Evolutionary conservation across 2,797 vertebrate species (phyloP).

Genomic region (Oreochromis mossambicus): DNA sequence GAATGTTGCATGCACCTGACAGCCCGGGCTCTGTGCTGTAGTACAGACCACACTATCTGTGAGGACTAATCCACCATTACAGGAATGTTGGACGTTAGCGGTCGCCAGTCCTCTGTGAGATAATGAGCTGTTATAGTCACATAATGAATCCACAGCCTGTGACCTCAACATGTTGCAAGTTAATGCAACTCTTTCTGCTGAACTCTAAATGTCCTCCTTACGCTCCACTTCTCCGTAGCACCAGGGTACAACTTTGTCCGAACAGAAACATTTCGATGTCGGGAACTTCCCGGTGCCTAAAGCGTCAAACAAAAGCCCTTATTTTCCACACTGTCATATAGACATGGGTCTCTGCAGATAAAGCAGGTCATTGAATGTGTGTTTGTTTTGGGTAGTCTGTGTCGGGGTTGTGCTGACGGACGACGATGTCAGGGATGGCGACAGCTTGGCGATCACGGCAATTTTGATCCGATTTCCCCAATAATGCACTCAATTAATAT

Average conservation of each 20-base stretch:
- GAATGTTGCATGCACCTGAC: neutral
- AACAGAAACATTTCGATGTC: neutral
- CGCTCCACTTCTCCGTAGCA: neutral
- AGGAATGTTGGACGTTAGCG: neutral
- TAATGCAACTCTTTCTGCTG: neutral
- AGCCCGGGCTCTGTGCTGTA: neutral
- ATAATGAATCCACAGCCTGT: neutral
- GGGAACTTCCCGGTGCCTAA: neutral
- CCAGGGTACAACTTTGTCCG: neutral
- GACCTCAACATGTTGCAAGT: neutral
- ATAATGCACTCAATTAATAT: neutral
- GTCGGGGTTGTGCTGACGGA: neutral
- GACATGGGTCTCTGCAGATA: neutral
- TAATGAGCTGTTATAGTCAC: neutral
- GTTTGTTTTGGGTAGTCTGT: neutral
- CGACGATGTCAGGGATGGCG: fast-evolving
- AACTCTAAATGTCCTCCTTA: neutral
- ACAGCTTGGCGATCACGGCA: fast-evolving
- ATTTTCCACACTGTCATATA: fast-evolving
- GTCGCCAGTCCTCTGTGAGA: neutral
- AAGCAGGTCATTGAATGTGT: neutral
- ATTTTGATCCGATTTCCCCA: neutral
- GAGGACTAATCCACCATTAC: neutral
- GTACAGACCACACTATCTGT: neutral
- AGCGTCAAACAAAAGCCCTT: neutral